Percentiles rank a stretch among this genome's conserved stretches.
Conservation (phyloP, 1,140 invertebrate species). For the Reticulitermes speratus region DNA sequence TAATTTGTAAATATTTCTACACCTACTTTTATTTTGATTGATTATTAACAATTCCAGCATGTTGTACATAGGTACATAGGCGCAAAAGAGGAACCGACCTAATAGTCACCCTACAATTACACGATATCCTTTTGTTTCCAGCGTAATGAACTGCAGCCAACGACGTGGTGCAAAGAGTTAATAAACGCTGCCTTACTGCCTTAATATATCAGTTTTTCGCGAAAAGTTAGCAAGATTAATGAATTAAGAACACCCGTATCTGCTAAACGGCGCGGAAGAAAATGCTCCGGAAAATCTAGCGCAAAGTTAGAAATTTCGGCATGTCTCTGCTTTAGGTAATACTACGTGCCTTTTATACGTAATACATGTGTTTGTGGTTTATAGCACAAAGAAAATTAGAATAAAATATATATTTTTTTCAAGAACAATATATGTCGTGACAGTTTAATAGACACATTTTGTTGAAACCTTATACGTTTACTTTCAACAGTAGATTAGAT, state of each 20-base stretch:
- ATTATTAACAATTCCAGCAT: too few relatives aligned
- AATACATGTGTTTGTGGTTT: background rate
- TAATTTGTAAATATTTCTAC: too few relatives aligned
- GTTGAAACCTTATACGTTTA: background rate
- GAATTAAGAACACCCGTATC: background rate
- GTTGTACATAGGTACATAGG: too few relatives aligned
- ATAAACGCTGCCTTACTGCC: background rate
- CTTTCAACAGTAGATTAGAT: background rate
- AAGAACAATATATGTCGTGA: background rate
- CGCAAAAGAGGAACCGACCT: background rate
- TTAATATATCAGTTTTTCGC: background rate
- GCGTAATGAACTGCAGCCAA: background rate
- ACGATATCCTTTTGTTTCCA: background rate
- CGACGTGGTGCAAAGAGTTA: background rate
- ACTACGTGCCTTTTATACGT: background rate
- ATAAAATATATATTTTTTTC: background rate
- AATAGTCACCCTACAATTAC: background rate
- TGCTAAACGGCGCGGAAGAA: background rate
- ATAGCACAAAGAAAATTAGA: background rate
- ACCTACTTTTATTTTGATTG: too few relatives aligned
- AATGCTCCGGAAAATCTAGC: background rate
- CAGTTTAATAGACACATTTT: background rate
- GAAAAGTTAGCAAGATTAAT: background rate
- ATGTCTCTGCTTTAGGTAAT: background rate
- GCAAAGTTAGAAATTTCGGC: background rate